These are phyloP conservation scores for Lamellibrachia columna DNA, from an alignment of 2,888 invertebrate genomes.

Conservation along the genomic window DNA sequence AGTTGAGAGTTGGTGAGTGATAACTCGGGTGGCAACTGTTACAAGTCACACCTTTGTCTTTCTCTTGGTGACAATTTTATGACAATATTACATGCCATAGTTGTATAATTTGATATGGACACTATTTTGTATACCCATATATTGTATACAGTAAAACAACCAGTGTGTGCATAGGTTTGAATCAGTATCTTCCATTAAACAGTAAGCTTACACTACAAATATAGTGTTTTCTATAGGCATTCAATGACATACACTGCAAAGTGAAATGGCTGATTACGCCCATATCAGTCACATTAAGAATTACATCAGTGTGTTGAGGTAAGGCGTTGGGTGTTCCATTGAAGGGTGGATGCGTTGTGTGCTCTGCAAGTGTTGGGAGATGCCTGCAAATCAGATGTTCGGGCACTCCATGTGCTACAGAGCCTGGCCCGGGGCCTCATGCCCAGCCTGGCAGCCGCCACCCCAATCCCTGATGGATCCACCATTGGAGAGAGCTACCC, in stretches of 20 bases:
- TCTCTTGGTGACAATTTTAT: neutral
- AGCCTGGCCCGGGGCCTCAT: conserved; percentile 48
- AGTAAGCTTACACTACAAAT: no score
- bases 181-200: no score
- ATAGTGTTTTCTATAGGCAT: no score
- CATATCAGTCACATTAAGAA: no score
- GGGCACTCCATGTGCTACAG: conserved; percentile 56
- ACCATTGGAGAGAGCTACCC: neutral
- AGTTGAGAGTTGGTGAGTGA: conserved; percentile 56
- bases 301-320: neutral
- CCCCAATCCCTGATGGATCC: neutral
- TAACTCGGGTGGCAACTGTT: neutral
- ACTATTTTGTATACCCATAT: no score
- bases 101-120: no score
- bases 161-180: no score
- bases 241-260: no score
- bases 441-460: neutral
- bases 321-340: neutral
- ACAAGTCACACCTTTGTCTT: neutral
- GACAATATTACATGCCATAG: neutral
- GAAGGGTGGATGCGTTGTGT: conserved; percentile 58
- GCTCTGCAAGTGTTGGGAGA: conserved; percentile 60
- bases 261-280: no score
- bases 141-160: no score
- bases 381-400: conserved; percentile 56